Base-by-base conservation (phyloP, 2,797 vertebrate genomes). In the Siniperca scherzeri region DNA sequence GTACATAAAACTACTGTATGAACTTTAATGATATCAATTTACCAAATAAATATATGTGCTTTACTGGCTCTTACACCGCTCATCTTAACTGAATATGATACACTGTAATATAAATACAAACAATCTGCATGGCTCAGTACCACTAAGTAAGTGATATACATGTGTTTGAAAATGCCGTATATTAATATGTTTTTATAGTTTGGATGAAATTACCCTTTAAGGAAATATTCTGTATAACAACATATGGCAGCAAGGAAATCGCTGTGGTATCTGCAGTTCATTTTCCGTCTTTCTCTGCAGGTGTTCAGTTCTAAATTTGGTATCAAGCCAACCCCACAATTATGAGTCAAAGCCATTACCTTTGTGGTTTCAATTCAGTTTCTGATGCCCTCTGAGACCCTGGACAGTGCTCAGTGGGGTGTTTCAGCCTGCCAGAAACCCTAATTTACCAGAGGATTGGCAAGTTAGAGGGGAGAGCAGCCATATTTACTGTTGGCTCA, bases 361-460 rank as follows among this genome's bases (percentile, higher is more conserved):
- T 86, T 40, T 71, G 70, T 80, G 78, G 81, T 91, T 94, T 93
- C 87, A 83, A 70, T 87, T 87, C 77, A 84, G 71, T 81, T 85
- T 86, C 80, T 87, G 87, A 89, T 82, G 70, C 76, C 78, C 86
- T 89, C 82, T 90, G 87, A 93, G 86, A 79, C 81, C 78, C 48
- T 55, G 86, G 72, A 82, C 80, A 69, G 65, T 69, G 85, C 85
- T 89, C 87, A 87, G 81, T 64, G 21, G 82, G 74, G 82, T 59
- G 25, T 88, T 84, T 79, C 79, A 7, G 78, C 72, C 76, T 52
- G 19, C 71, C 86, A 84, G 42, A 88, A 83, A 85, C 86, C 74
- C 87, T 90, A 78, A 90, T 93, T 93, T 89, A 89, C 76, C 78
- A 69, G 61, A 81, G 77, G 84, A 90, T 88, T 93, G 85, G 71